phyloP scores from a whole-genome alignment of 2,888 invertebrate species.

The Caenorhabditis zanzibari region DNA sequence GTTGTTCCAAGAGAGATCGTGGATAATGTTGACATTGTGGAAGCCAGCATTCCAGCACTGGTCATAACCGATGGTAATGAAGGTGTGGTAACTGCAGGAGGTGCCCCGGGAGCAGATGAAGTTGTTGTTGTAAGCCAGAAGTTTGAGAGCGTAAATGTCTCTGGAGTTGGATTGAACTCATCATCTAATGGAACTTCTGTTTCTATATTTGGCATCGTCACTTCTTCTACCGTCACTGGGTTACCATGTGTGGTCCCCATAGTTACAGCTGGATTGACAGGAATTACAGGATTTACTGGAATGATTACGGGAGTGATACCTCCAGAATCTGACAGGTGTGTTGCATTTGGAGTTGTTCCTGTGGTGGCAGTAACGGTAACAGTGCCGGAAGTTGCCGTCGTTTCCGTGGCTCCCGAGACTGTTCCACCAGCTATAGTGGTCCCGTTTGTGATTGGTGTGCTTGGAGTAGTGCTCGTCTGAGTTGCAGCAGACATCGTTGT shows the following conservation, averaged over 20 bases:
- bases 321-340: constrained; percentile 32
- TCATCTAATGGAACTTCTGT: constrained; percentile 24
- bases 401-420: not conserved
- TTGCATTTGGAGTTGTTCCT: not conserved
- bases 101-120: not conserved
- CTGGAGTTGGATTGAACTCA: constrained; percentile 7
- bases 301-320: constrained; percentile 10
- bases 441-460: not conserved
- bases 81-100: not conserved
- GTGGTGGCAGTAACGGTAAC: not conserved
- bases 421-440: not conserved
- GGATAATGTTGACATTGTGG: not conserved
- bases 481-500: not conserved
- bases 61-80: not conserved
- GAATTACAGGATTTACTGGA: not conserved
- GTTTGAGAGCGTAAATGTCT: constrained; percentile 47
- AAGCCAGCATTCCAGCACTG: not conserved
- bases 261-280: not conserved
- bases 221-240: not conserved
- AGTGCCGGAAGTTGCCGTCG: constrained; percentile 6
- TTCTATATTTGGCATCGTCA: constrained; percentile 6
- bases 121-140: constrained; percentile 22
- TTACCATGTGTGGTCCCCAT: not conserved
- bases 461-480: not conserved
- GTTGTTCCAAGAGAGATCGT: not conserved